Conservation (phyloP, 2,888 invertebrate species). For the Chloromyia formosa region DNA sequence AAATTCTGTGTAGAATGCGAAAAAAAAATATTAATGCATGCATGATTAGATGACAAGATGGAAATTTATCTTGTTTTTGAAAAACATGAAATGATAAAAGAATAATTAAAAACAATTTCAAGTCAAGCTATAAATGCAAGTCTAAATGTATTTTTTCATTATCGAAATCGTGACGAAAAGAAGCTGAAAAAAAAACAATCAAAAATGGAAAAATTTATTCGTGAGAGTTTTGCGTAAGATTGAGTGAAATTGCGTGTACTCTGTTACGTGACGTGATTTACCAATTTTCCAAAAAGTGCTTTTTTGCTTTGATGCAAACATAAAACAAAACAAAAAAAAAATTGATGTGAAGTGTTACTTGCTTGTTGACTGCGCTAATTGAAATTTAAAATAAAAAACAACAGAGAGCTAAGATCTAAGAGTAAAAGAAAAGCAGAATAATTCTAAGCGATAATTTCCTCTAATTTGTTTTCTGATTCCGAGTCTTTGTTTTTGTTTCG, state of each 20-base stretch:
- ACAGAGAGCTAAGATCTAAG: constrained; percentile 3
- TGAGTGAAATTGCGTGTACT: constrained; percentile 31
- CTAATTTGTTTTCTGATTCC: constrained; percentile 3
- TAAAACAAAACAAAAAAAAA: constrained; percentile 17
- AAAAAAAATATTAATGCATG: constrained; percentile 23
- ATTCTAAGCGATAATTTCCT: constrained; percentile 15
- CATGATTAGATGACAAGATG: constrained; percentile 22
- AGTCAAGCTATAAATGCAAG: constrained; percentile 18
- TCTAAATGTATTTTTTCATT: constrained; percentile 29
- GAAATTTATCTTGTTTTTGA: constrained; percentile 16
- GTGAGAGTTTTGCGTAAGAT: constrained; percentile 31
- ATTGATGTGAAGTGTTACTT: constrained; percentile 43
- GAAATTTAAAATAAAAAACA: constrained; percentile 38
- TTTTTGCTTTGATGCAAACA: constrained; percentile 45
- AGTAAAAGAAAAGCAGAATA: background rate
- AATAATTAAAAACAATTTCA: background rate
- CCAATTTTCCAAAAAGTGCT: constrained; percentile 34
- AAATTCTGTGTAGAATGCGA: background rate
- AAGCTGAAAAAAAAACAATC: constrained; percentile 32
- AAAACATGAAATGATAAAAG: background rate
- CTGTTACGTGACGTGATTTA: constrained; percentile 32
- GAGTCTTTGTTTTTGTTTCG: background rate
- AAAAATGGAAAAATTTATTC: constrained; percentile 38
- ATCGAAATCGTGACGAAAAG: constrained; percentile 22
- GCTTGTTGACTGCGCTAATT: constrained; percentile 49